A percentile compares a stretch with the other conserved stretches of the same genome.
Evolutionary conservation across 2,888 invertebrate species (phyloP).

Genomic region (Drosophila austrosaltans): DNA sequence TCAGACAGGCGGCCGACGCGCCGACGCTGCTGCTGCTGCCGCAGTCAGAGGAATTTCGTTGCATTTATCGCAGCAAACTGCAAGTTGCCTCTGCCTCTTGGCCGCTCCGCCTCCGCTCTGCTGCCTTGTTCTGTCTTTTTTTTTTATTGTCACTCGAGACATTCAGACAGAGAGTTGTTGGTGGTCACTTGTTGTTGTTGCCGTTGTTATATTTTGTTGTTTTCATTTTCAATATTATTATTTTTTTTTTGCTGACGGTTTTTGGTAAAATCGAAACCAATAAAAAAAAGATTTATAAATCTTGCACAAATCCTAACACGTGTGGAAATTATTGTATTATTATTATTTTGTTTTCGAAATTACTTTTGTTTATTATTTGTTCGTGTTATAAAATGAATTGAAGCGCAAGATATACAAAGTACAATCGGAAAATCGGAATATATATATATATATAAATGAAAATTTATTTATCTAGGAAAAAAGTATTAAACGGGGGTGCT

Average conservation of each 20-base stretch:
- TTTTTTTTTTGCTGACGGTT: conserved; percentile 9
- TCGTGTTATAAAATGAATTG: conserved; percentile 43
- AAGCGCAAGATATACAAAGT: conserved; percentile 47
- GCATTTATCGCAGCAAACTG: conserved; percentile 55
- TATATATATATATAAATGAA: conserved; percentile 17
- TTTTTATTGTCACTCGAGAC: conserved; percentile 6
- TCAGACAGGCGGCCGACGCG: conserved; percentile 65
- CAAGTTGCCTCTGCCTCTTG: conserved; percentile 37
- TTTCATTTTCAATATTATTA: neutral
- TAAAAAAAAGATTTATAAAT: neutral
- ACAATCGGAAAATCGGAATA: conserved; percentile 21
- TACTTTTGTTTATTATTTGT: conserved; percentile 34
- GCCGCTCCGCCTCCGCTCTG: neutral
- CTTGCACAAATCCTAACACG: conserved; percentile 10
- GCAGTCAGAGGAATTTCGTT: conserved; percentile 64
- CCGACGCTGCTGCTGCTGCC: conserved; percentile 43
- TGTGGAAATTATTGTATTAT: conserved; percentile 12
- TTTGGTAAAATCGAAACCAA: conserved; percentile 1
- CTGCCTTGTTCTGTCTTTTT: neutral
- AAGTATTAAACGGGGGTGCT: conserved; percentile 42
- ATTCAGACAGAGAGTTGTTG: conserved; percentile 3
- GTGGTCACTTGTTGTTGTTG: conserved; percentile 1
- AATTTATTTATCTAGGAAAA: conserved; percentile 9
- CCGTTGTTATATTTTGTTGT: neutral
- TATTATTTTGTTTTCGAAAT: conserved; percentile 19